Evolutionary conservation across 2,888 invertebrate genomes (phyloP).

Genomic region (Habroteleia sp.): DNA sequence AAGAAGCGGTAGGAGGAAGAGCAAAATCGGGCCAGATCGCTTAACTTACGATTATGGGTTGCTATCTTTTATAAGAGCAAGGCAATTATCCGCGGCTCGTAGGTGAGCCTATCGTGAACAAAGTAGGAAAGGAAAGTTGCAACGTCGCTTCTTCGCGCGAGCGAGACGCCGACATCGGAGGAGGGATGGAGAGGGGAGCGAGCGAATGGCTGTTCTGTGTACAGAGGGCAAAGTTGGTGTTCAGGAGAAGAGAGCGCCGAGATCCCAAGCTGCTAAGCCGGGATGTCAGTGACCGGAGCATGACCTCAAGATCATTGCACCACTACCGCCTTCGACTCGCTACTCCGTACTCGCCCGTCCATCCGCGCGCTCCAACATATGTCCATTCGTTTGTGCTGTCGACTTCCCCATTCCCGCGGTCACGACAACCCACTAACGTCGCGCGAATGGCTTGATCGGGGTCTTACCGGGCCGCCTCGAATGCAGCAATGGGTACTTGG

Average conservation of each 20-base stretch:
- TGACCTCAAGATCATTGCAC: conserved; percentile 78
- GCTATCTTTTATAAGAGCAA: conserved; percentile 63
- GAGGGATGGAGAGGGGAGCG: conserved; percentile 4
- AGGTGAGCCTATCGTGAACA: conserved; percentile 62
- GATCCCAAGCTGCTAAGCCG: conserved; percentile 66
- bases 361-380: conserved; percentile 59
- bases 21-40: conserved; percentile 59
- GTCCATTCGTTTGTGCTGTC: conserved; percentile 60
- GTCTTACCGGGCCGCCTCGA: no score
- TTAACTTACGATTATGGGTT: conserved; percentile 63
- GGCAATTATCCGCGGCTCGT: conserved; percentile 62
- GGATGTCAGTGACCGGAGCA: conserved; percentile 79
- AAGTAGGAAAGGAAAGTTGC: conserved; percentile 62
- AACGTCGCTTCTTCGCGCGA: conserved; percentile 47
- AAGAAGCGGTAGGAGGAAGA: conserved; percentile 39
- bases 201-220: conserved; percentile 28
- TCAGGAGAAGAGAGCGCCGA: conserved; percentile 67
- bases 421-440: conserved; percentile 16
- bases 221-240: conserved; percentile 68
- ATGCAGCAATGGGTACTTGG: no score
- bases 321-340: conserved; percentile 71
- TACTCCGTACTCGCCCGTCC: conserved; percentile 63
- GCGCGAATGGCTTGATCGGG: no score
- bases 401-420: conserved; percentile 58
- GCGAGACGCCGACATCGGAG: conserved; percentile 23